phyloP scores from a whole-genome alignment of 1,140 invertebrate genomes.

The Nephila pilipes region DNA sequence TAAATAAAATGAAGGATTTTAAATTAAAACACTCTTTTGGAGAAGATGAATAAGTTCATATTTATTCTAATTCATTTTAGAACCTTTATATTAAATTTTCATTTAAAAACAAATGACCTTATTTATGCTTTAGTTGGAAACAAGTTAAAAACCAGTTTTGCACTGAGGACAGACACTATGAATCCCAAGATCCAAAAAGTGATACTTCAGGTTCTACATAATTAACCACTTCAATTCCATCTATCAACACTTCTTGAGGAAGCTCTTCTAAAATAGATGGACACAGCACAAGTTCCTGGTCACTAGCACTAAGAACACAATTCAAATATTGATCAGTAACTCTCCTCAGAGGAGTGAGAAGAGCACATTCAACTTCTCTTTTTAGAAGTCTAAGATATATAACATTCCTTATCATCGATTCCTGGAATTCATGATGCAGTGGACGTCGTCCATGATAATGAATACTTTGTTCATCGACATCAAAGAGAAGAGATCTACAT shows the following conservation, averaged over 20 bases:
- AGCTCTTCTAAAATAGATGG: not conserved
- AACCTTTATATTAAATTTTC: no score
- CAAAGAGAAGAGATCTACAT: not conserved
- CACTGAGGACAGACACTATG: no score
- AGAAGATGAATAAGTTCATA: no score
- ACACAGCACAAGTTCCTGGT: not conserved
- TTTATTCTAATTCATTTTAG: no score
- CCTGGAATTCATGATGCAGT: not conserved
- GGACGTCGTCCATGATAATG: not conserved
- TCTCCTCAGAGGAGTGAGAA: not conserved
- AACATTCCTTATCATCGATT: slow-evolving; percentile 1
- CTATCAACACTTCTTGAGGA: not conserved
- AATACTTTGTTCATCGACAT: not conserved
- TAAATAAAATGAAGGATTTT: no score
- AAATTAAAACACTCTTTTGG: no score
- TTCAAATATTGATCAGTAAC: slow-evolving; percentile 11
- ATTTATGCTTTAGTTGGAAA: no score
- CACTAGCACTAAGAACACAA: not conserved
- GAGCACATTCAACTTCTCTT: not conserved
- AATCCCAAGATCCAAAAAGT: no score
- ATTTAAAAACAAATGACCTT: no score
- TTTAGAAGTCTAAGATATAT: not conserved
- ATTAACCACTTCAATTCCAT: not conserved
- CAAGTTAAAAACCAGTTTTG: no score
- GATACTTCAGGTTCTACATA: not conserved